A percentile compares a stretch with the other conserved stretches of the same genome.
phyloP scores from a whole-genome alignment of 2,888 invertebrate species.

The Sesia bembeciformis region DNA sequence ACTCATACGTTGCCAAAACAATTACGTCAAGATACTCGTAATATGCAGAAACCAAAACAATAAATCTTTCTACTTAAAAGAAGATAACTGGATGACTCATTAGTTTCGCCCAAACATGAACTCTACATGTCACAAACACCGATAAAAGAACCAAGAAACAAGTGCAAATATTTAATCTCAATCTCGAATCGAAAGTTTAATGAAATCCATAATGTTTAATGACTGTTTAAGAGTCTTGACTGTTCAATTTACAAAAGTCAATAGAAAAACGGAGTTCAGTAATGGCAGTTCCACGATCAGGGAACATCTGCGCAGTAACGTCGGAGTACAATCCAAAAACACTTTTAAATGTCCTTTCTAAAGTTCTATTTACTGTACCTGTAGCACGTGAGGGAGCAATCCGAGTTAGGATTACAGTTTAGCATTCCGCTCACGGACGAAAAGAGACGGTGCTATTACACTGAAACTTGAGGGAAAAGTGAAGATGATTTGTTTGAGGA shows the following conservation, averaged over 20 bases:
- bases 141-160: background rate
- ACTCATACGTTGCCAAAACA: too few species aligned
- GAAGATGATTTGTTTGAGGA: slow-evolving; percentile 35
- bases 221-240: slow-evolving; percentile 18
- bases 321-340: slow-evolving; percentile 34
- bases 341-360: slow-evolving; percentile 39
- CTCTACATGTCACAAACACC: too few species aligned
- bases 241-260: slow-evolving; percentile 26
- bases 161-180: background rate
- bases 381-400: slow-evolving; percentile 23
- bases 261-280: slow-evolving; percentile 24
- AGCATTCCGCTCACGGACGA: slow-evolving; percentile 37
- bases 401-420: slow-evolving; percentile 37
- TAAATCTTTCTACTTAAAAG: too few species aligned
- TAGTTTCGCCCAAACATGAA: too few species aligned
- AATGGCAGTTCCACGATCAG: slow-evolving; percentile 34
- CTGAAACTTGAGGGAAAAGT: slow-evolving; percentile 25
- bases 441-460: slow-evolving; percentile 39
- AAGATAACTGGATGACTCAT: too few species aligned
- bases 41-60: too few species aligned
- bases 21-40: too few species aligned
- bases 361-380: slow-evolving; percentile 38
- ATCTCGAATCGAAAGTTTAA: background rate
- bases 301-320: slow-evolving; percentile 30
- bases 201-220: background rate